Evolutionary conservation across 1,140 invertebrate species (phyloP), one percentile per base, ranked within the genome.

Genomic region (Matsumurasca onukii): DNA sequence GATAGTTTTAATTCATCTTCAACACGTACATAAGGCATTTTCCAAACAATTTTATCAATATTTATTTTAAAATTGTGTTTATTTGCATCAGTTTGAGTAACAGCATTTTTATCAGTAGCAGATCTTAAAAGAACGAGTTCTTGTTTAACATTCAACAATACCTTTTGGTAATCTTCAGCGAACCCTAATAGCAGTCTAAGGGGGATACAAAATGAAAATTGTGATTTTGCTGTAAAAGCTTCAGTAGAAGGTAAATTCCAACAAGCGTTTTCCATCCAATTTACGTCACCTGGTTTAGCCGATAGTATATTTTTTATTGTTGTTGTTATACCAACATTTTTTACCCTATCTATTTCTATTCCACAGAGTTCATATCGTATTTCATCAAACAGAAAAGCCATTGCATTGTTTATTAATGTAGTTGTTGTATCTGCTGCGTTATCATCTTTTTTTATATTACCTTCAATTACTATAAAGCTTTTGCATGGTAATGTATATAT

Each of bases 111-210:
- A 75, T 80, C 75, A 9, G 66, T 74, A 31, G 73, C 77, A 9
- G 75, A 52, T 69, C 78, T 72, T 27, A 77, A 76, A 27, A 82
- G 70, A 73, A 82, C 76, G 20, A 82, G 65, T 73, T 82, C 79
- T 73, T 81, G 80, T 73, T 80, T 79, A 17, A 72, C 74, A 71
- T 82, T 81, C 5, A 80, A 55, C 24, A 82, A 72, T 51, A 83
- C 77, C 75, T 78, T 78, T 63, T 74, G 72, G 75, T 80, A 83
- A 73, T 82, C 80, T 74, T 83, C 79, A 57, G 77, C 77, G 74
- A 82, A 81, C 15, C 80, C 79, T 1, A 81, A 69, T 0, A 81
- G 48, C 52, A 77, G 69, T 57, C 72, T 77, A 22, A 82, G 59
- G 5, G 80, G 80, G 48, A 83, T 73, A 29, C 72, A 72, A 30